Evolutionary conservation across 2,888 invertebrate species (phyloP).

Genomic region (Linnaemya tessellans): DNA sequence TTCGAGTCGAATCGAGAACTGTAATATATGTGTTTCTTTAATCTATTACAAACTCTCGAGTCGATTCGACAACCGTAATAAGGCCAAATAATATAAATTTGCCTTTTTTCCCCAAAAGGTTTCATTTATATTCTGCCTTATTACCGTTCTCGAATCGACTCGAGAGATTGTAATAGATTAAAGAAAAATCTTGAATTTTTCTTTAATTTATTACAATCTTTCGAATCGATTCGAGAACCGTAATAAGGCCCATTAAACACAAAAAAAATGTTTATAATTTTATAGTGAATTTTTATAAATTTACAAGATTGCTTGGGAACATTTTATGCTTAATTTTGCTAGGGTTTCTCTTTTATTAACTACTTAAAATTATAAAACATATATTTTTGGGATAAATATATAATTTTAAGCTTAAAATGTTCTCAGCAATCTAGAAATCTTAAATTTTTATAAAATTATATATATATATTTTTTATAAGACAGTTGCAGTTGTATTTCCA

Average conservation of each 20-base stretch:
- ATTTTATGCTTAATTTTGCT: neutral
- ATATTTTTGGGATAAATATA: constrained; percentile 7
- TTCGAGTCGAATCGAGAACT: no score
- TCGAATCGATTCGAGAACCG: no score
- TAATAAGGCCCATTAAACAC: neutral
- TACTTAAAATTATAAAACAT: neutral
- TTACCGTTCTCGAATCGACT: no score
- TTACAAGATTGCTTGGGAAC: neutral
- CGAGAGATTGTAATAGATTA: no score
- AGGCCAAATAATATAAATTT: neutral
- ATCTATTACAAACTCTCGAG: no score
- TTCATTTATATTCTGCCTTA: neutral
- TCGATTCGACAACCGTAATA: no score
- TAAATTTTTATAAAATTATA: constrained; percentile 18
- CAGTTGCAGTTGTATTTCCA: neutral
- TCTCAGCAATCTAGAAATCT: neutral
- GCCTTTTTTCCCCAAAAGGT: neutral
- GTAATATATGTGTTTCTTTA: no score
- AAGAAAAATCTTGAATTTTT: no score
- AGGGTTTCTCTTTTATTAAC: constrained; percentile 2
- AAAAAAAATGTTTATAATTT: constrained; percentile 5
- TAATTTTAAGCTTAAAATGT: neutral
- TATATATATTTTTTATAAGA: neutral
- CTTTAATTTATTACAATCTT: no score
- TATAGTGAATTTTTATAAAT: constrained; percentile 19